Conservation (phyloP, 2,113 vertebrate genomes). For the Nesogale talazaci region DNA sequence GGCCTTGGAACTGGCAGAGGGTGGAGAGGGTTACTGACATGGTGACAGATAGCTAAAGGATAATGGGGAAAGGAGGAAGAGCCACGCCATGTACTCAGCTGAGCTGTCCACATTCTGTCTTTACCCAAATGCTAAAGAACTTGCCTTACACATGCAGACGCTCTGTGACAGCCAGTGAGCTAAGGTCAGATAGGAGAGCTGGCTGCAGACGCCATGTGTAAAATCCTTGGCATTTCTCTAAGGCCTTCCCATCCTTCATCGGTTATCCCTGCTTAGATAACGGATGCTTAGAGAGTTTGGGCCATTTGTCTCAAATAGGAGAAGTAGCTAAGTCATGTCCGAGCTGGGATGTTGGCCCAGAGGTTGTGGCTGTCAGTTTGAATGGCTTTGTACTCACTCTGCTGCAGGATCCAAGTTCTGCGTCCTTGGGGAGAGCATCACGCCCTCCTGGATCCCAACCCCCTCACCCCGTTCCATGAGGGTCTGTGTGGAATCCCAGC, state of each 20-base stretch:
- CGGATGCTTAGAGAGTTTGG: background rate
- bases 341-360: background rate
- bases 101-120: background rate
- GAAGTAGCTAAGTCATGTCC: background rate
- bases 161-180: background rate
- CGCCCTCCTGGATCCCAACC: background rate
- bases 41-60: background rate
- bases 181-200: background rate
- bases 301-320: background rate
- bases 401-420: background rate
- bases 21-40: background rate
- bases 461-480: background rate
- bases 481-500: background rate
- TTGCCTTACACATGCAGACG: background rate
- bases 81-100: accelerated
- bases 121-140: background rate
- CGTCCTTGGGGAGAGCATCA: background rate
- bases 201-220: background rate
- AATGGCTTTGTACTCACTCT: background rate
- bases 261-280: background rate
- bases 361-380: background rate
- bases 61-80: background rate
- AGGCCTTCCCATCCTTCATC: background rate
- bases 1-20: background rate
- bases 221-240: no score